Percentiles rank a stretch among this genome's conserved stretches.
Evolutionary conservation across 92 coral and sea anemone species (phyloP).

Genomic region (Diadumene lineata): DNA sequence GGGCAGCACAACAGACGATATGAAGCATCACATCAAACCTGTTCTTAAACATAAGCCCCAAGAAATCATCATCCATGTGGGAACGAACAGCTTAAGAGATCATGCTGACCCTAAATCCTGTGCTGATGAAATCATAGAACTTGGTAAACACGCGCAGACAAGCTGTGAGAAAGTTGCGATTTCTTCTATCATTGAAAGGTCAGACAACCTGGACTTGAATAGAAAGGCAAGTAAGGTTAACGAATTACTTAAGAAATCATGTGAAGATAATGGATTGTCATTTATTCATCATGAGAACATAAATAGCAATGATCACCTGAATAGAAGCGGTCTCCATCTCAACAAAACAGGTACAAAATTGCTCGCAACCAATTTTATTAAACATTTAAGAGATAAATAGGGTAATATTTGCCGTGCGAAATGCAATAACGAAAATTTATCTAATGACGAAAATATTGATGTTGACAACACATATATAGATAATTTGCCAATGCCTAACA

Average conservation of each 20-base stretch:
- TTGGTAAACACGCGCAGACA: neutral
- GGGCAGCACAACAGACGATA: constrained; percentile 5
- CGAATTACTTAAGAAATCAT: neutral
- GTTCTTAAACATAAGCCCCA: constrained; percentile 3
- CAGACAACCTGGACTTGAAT: constrained; percentile 1
- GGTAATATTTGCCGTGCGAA: neutral
- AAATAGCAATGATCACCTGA: neutral
- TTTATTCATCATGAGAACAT: constrained; percentile 14
- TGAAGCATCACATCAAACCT: constrained; percentile 17
- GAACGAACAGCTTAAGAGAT: neutral
- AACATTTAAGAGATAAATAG: neutral
- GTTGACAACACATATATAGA: neutral
- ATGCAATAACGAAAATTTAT: too few relatives aligned
- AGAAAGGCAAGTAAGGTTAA: constrained; percentile 9
- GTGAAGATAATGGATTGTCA: neutral
- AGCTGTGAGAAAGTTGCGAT: neutral
- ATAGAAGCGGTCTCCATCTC: constrained; percentile 15
- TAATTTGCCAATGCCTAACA: neutral
- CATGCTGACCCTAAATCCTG: neutral
- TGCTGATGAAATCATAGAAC: constrained; percentile 4
- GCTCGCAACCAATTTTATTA: constrained; percentile 16
- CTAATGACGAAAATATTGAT: too few relatives aligned
- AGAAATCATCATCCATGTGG: constrained; percentile 8
- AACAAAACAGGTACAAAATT: constrained; percentile 10
- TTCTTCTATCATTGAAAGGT: constrained; percentile 15